Evolutionary conservation across 2,888 invertebrate genomes (phyloP), one percentile per base, ranked within the genome.

Genomic region (Microplitis deprimator): DNA sequence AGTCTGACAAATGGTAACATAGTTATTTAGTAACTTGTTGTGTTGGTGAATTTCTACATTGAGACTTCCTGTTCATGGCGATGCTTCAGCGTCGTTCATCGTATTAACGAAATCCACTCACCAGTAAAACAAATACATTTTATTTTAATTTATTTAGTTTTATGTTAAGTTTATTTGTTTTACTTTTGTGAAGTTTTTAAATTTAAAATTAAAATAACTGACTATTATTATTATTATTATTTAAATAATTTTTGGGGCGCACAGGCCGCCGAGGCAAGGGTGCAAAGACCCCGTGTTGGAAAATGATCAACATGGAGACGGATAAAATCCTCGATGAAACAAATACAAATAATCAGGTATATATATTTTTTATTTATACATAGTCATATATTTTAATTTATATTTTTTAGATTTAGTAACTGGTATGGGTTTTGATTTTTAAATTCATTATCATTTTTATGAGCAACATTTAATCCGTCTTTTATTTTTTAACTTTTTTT

Each of bases 231-330:
- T 60, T 29, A 17, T 29, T 10, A 29, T 39, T 20, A 38, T 73
- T 39, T 69, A 68, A 62, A 61, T 50, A 68, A 73, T 61, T 62
- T 70, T 71, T 71, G 61, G 50, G 62, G 50, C 16, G 73, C 69
- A 50, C 13, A 68, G 68, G 68, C 68, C 68, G 29, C 60, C 40
- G 39, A 74, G 71, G 77, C 64, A 68, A 73, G 73, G 74, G 77
- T 75, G 65, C 71, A 77, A 77, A 71, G 74, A 77, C 77, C 79
- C 76, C 78, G 78, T 71, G 80, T 81, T 78, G 79, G 77, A 85
- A 82, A 90, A 94, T 94, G 94, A 93, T 94, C 92, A 95, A 95
- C 93, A 96, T 96, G 96, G 96, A 96, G 94, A 96, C 95, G 91
- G 96, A 96, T 93, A 95, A 95, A 93, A 93, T 95, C 91, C 94